Evolutionary conservation across 2,113 vertebrate species (phyloP).

Genomic region (Petrocephalus zakoni): DNA sequence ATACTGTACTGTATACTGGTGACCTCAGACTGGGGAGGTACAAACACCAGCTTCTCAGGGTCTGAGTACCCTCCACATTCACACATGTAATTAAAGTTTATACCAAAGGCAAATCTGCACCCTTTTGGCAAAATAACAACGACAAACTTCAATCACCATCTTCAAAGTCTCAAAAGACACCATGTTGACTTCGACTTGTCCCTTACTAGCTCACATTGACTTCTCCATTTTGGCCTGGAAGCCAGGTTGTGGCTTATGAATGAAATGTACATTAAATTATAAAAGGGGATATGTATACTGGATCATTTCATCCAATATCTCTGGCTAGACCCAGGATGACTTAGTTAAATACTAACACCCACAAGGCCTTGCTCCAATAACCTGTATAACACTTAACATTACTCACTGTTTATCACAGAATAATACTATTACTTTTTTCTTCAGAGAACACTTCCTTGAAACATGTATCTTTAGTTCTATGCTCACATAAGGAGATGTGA

Average conservation of each 20-base stretch:
- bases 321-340: neutral
- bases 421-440: neutral
- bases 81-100: neutral
- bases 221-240: neutral
- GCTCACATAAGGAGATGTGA: neutral
- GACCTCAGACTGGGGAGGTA: neutral
- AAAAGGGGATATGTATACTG: neutral
- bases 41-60: neutral
- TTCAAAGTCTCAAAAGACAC: neutral
- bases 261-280: neutral
- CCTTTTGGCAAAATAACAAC: neutral
- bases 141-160: neutral
- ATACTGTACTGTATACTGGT: neutral
- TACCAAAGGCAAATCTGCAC: neutral
- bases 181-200: neutral
- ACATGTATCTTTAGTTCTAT: neutral
- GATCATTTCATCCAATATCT: neutral
- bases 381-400: neutral
- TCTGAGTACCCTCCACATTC: neutral
- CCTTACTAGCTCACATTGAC: neutral
- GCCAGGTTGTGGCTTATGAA: neutral
- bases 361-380: neutral
- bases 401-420: neutral
- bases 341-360: neutral
- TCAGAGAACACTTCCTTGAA: neutral